Percentiles rank a stretch among this genome's conserved stretches.
Evolutionary conservation across 2,113 vertebrate species (phyloP).

Genomic region (Prunella fulvescens): DNA sequence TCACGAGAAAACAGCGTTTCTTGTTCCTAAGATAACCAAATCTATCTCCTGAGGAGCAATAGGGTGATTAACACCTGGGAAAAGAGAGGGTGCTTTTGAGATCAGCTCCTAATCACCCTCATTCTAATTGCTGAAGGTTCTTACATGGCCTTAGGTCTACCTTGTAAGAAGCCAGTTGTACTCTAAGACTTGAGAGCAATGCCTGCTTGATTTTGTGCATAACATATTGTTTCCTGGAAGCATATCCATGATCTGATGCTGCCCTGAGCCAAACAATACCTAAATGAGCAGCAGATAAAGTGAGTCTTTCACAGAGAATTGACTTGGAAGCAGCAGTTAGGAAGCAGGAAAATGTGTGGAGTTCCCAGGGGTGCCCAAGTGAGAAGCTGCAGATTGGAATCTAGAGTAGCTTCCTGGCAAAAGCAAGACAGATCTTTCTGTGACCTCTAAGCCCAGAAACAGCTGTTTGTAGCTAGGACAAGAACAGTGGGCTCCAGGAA

Average conservation of each 20-base stretch:
- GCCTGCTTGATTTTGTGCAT: background rate
- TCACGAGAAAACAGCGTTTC: background rate
- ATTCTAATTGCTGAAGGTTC: background rate
- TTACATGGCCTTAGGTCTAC: background rate
- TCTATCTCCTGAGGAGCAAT: background rate
- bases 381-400: background rate
- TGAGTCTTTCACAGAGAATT: background rate
- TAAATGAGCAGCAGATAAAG: background rate
- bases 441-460: background rate
- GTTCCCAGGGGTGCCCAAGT: background rate
- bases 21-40: background rate
- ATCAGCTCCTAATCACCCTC: background rate
- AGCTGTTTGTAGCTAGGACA: background rate
- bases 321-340: background rate
- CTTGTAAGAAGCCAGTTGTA: background rate
- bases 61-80: background rate
- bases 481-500: background rate
- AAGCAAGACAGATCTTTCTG: background rate
- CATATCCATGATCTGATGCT: background rate
- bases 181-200: background rate
- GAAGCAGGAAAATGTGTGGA: background rate
- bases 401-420: conserved; percentile 17
- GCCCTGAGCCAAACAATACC: background rate
- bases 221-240: background rate
- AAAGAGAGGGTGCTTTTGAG: background rate